These are phyloP conservation scores for Cheilosia scutellata DNA, from an alignment of 2,888 invertebrate species.

Conservation along the genomic window DNA sequence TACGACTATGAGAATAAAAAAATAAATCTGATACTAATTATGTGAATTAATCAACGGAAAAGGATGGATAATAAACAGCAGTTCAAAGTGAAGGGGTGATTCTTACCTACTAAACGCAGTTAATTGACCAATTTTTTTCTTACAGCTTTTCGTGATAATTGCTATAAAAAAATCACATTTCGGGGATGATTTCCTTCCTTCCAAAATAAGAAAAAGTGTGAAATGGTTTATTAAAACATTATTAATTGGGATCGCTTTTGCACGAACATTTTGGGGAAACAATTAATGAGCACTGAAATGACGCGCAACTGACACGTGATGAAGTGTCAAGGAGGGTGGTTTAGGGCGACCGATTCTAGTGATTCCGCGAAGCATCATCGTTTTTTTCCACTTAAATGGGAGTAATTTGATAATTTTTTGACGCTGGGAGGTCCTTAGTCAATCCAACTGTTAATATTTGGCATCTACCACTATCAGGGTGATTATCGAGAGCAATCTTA, in stretches of 20 bases:
- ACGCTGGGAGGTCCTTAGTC: conserved; percentile 5
- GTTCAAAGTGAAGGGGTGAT: conserved; percentile 46
- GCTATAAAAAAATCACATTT: conserved; percentile 20
- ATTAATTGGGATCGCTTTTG: conserved; percentile 49
- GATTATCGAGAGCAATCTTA: conserved; percentile 2
- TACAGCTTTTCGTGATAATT: conserved; percentile 35
- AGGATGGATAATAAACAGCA: conserved; percentile 15
- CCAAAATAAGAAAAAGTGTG: conserved; percentile 31
- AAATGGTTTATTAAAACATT: conserved; percentile 57
- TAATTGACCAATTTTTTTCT: conserved; percentile 65
- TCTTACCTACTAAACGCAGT: conserved; percentile 49
- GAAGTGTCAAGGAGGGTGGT: conserved; percentile 48
- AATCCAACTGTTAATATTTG: not conserved
- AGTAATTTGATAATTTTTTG: conserved; percentile 60
- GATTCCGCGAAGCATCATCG: conserved; percentile 19
- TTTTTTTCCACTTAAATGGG: conserved; percentile 37
- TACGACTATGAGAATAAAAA: conserved; percentile 12
- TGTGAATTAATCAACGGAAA: conserved; percentile 68
- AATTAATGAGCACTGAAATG: conserved; percentile 55
- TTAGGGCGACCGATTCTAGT: not conserved
- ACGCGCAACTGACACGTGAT: conserved; percentile 62
- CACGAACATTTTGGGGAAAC: conserved; percentile 7
- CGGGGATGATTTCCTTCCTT: conserved; percentile 26
- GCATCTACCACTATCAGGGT: conserved; percentile 1
- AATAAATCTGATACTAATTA: conserved; percentile 73